phyloP scores from a whole-genome alignment of 2,888 invertebrate species.

The Dromius quadrimaculatus region DNA sequence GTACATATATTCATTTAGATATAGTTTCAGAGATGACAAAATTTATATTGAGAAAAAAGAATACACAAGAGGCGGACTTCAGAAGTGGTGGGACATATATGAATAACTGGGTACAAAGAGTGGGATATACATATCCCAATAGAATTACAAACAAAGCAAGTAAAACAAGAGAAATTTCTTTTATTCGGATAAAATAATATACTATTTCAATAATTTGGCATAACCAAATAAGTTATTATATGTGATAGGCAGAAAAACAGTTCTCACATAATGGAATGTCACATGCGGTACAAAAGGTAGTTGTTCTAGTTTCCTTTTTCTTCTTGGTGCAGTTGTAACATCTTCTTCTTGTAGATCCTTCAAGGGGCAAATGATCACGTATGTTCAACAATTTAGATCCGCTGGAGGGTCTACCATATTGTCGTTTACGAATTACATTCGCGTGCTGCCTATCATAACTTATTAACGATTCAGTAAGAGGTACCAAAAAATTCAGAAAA shows the following conservation, averaged over 20 bases:
- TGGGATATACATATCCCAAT: too few species aligned
- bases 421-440: slow-evolving; percentile 30
- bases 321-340: slow-evolving; percentile 37
- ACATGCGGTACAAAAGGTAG: slow-evolving; percentile 47
- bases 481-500: slow-evolving; percentile 43
- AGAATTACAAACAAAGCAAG: too few species aligned
- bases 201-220: too few species aligned
- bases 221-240: too few species aligned
- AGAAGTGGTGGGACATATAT: too few species aligned
- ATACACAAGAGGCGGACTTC: too few species aligned
- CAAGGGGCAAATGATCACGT: slow-evolving; percentile 51
- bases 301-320: slow-evolving; percentile 46
- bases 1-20: too few species aligned
- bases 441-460: slow-evolving; percentile 45
- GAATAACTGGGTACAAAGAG: too few species aligned
- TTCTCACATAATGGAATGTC: slow-evolving; percentile 47
- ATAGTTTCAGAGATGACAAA: too few species aligned
- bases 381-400: slow-evolving; percentile 32
- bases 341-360: slow-evolving; percentile 52
- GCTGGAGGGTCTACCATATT: slow-evolving; percentile 44
- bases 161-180: too few species aligned
- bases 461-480: slow-evolving; percentile 52
- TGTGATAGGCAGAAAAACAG: slow-evolving; percentile 48
- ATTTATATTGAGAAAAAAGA: too few species aligned
- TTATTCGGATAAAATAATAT: too few species aligned